phyloP scores from a whole-genome alignment of 2,113 vertebrate species.

The Lagopus leucura region DNA sequence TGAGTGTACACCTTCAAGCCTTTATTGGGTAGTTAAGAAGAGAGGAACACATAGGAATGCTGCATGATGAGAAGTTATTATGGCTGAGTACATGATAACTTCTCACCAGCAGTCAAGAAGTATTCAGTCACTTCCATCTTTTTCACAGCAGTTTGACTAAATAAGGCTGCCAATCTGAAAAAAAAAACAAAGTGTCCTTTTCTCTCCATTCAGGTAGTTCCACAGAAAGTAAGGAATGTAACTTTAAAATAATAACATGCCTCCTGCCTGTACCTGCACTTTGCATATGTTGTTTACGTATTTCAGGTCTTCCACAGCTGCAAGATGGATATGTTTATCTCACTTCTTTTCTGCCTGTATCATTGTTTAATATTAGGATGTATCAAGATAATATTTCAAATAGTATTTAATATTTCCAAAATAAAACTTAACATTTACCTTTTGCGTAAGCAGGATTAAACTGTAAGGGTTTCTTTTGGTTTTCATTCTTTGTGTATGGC shows the following conservation, averaged over 20 bases:
- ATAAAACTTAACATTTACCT: neutral
- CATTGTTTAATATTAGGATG: neutral
- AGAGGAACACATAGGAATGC: neutral
- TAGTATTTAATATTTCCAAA: neutral
- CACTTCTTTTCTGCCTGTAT: neutral
- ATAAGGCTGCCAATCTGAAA: neutral
- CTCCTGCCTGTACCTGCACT: neutral
- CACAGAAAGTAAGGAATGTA: neutral
- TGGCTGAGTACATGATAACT: neutral
- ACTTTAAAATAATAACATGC: neutral
- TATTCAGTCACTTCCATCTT: neutral
- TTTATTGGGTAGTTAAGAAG: neutral
- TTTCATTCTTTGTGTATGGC: neutral
- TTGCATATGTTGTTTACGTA: neutral
- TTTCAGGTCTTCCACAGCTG: neutral
- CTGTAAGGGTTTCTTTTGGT: neutral
- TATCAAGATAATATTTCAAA: neutral
- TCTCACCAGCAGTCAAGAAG: neutral
- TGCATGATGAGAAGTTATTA: neutral
- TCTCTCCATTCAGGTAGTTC: neutral
- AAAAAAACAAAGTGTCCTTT: neutral
- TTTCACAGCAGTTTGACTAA: neutral
- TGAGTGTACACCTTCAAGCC: neutral
- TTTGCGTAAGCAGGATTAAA: neutral
- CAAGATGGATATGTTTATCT: neutral